Percentiles rank a stretch among this genome's conserved stretches.
Evolutionary conservation across 2,888 invertebrate species (phyloP).

Genomic region (Diabrotica balteata): DNA sequence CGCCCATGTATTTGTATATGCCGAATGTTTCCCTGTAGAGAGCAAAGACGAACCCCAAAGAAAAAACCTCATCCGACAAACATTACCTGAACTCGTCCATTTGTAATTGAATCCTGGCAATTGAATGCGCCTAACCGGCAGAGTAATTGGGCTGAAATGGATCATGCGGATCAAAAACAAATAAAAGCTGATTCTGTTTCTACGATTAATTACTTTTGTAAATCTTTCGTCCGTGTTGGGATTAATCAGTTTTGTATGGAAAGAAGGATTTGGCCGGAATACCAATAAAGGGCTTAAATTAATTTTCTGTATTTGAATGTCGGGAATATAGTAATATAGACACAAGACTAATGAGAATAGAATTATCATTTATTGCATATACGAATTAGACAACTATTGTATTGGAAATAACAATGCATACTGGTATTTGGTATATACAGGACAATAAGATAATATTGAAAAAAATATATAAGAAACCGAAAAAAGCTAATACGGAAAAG

Average conservation of each 20-base stretch:
- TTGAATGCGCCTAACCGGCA: constrained; percentile 1
- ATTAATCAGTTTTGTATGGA: not conserved
- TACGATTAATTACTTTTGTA: constrained; percentile 6
- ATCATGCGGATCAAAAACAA: constrained; percentile 8
- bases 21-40: not conserved
- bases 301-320: no score
- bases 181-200: not conserved
- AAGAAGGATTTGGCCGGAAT: not conserved
- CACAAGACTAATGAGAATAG: no score
- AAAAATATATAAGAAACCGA: no score
- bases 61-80: constrained; percentile 1
- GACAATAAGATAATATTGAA: no score
- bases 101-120: constrained; percentile 2
- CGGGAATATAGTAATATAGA: no score
- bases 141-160: constrained; percentile 5
- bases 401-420: no score
- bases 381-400: no score
- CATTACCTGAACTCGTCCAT: not conserved
- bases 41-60: not conserved
- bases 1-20: not conserved
- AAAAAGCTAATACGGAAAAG: no score
- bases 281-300: no score
- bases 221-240: not conserved
- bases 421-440: no score
- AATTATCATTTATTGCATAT: no score